Evolutionary conservation across 2,888 invertebrate genomes (phyloP).

Genomic region (Platerodrilus igneus): DNA sequence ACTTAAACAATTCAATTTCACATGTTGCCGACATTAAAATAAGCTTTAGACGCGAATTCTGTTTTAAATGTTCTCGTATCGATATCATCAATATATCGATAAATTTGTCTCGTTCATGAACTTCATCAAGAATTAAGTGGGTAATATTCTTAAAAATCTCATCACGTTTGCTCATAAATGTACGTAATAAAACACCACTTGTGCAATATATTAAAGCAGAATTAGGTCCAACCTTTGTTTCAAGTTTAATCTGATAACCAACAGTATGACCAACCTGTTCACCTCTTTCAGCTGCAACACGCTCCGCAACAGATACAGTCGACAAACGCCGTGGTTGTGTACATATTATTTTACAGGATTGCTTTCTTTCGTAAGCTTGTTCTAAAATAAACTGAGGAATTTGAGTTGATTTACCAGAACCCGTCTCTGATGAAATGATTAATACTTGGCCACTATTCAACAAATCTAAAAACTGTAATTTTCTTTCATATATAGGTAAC

Average conservation of each 20-base stretch:
- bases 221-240: conserved; percentile 74
- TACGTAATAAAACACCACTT: conserved; percentile 83
- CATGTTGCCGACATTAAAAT: conserved; percentile 95
- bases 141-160: conserved; percentile 65
- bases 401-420: conserved; percentile 94
- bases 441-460: conserved; percentile 66
- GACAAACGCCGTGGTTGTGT: conserved; percentile 91
- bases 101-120: conserved; percentile 91
- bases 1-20: conserved; percentile 74
- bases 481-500: conserved; percentile 65
- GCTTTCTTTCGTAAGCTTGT: conserved; percentile 56
- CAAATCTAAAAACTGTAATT: conserved; percentile 61
- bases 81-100: conserved; percentile 90
- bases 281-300: conserved; percentile 67
- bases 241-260: conserved; percentile 88
- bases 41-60: conserved; percentile 68
- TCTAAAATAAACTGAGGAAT: conserved; percentile 91
- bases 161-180: conserved; percentile 73
- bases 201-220: conserved; percentile 87
- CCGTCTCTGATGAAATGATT: conserved; percentile 79
- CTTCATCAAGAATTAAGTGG: conserved; percentile 89
- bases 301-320: conserved; percentile 82
- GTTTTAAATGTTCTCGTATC: conserved; percentile 67
- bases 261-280: conserved; percentile 58
- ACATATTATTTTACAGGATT: conserved; percentile 79